These are phyloP conservation scores for Halcyon smyrnensis DNA, from an alignment of 2,797 vertebrate genomes.

Conservation along the genomic window DNA sequence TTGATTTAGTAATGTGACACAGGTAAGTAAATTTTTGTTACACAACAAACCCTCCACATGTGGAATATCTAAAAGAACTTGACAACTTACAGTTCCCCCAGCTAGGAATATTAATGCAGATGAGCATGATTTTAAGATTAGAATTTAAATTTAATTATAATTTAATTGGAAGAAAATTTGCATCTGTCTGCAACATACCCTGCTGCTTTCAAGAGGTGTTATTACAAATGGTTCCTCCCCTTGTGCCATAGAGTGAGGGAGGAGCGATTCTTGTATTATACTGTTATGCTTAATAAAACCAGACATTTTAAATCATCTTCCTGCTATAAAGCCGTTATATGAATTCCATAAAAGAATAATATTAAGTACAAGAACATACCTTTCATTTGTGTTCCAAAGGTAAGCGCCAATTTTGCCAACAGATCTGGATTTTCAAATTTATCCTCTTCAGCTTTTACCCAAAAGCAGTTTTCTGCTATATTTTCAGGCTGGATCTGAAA, in stretches of 20 bases:
- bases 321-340: neutral
- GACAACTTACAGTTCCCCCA: neutral
- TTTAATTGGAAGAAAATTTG: neutral
- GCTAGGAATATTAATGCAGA: neutral
- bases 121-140: neutral
- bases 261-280: neutral
- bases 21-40: neutral
- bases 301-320: neutral
- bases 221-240: neutral
- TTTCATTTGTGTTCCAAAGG: constrained; percentile 93
- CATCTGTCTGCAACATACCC: neutral
- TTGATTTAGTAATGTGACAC: neutral
- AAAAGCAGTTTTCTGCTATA: constrained; percentile 96
- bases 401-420: constrained; percentile 89
- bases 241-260: neutral
- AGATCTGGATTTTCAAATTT: constrained; percentile 94
- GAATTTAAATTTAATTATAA: neutral
- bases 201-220: neutral
- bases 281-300: neutral
- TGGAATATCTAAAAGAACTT: neutral
- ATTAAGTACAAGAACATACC: constrained; percentile 80
- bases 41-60: neutral
- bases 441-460: constrained; percentile 97
- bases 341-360: neutral
- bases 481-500: constrained; percentile 95